Evolutionary conservation across 2,888 invertebrate genomes (phyloP), one percentile per base, ranked within the genome.

Genomic region (Caenorhabditis macrosperma): DNA sequence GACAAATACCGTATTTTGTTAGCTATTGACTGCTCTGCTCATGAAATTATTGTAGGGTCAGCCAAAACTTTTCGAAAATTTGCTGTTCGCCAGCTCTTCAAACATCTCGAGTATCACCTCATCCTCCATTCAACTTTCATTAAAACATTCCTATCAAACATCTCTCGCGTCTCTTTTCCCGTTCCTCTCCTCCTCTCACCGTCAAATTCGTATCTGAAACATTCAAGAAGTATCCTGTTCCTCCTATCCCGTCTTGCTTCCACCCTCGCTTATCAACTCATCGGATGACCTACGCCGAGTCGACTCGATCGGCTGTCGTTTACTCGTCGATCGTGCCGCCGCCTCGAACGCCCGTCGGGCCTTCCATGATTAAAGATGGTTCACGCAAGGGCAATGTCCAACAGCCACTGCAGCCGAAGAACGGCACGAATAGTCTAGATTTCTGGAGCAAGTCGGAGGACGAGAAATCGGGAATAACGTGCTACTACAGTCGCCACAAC

Each of bases 371-470:
- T 26, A 77, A 69, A 59, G 59, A 75, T 66, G 59, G 57, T 22
- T 28, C 50, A 1, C 67, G 75, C 5, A 59, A 75, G 54, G 44
- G 52, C 22, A 46, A 48, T 26, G 48, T 59, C 12, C 46, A 46
- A 15, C 67, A 33, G 46, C 67, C 55, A 6, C 54, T 61, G 5
- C 71, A 67, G 35, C 50, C 46, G 24, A 76, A 68, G 33, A 75
- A 75, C 28, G 67, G 59, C 6, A 33, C 26, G 0, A 83, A 83
- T 59, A 74, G 78, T 41, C 61, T 84, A 17, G 82, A 84, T 26
- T 81, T 79, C 33, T 84, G 84, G 84, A 79, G 80, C 46, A 84
- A 84, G 64, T 55, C 75, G 35, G 82, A 84, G 38, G 84, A 82
- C 55, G 66, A 80, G 26, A 79, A 82, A 24, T 67, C 72, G 20